A percentile compares a stretch with the other conserved stretches of the same genome.
Evolutionary conservation across 2,797 vertebrate species (phyloP).

Genomic region (Ctenosaura bakeri): DNA sequence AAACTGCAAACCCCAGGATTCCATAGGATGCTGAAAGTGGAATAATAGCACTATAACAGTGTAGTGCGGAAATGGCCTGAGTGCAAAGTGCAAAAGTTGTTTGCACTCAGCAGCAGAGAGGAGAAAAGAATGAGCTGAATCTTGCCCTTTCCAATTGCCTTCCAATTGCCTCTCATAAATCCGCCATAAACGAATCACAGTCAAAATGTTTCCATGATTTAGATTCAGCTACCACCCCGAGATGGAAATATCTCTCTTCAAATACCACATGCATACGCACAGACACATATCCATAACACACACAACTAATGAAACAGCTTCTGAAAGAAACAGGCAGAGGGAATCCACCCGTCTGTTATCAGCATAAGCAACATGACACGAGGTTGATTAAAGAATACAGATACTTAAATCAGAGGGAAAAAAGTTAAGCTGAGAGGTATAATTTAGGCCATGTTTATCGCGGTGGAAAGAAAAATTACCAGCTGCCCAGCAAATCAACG

Average conservation of each 20-base stretch:
- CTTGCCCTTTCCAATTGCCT: no score
- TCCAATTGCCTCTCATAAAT: not conserved
- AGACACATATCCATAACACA: not conserved
- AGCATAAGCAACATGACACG: not conserved
- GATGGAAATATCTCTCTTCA: not conserved
- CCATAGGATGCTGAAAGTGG: no score
- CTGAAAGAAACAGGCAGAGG: rapidly evolving
- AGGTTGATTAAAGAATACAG: not conserved
- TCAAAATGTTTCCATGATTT: rapidly evolving
- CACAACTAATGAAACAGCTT: rapidly evolving
- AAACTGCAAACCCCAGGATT: no score
- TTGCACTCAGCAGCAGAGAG: no score
- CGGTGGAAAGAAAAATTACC: not conserved
- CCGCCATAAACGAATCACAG: not conserved
- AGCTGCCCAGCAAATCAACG: not conserved
- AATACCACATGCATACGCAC: not conserved
- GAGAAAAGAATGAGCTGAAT: no score
- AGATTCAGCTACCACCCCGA: not conserved
- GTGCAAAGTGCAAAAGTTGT: no score
- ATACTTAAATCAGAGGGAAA: not conserved
- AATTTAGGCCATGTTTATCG: not conserved
- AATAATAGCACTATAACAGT: no score
- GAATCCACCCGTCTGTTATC: not conserved
- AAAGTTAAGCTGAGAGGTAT: not conserved
- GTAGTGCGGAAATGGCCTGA: no score